Evolutionary conservation across 2,113 vertebrate genomes (phyloP).

Genomic region (Cervus canadensis): DNA sequence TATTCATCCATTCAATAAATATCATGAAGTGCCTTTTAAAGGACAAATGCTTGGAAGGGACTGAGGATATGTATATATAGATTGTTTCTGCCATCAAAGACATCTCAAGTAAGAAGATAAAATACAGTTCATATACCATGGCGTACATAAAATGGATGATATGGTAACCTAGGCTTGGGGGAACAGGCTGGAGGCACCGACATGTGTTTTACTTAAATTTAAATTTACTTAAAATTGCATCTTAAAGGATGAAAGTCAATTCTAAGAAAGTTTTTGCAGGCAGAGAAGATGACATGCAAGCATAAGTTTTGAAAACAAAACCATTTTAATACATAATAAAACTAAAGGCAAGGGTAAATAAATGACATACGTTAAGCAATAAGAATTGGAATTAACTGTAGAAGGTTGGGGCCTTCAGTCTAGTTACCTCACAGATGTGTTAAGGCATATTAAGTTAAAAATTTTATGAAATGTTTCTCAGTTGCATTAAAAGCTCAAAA

Average conservation of each 20-base stretch:
- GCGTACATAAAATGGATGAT: not conserved
- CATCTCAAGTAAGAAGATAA: not conserved
- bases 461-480: too few relatives aligned
- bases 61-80: not conserved
- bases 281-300: not conserved
- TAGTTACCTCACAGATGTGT: too few relatives aligned
- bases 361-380: too few relatives aligned
- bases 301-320: not conserved
- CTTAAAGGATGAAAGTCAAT: not conserved
- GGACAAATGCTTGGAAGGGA: not conserved
- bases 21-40: slow-evolving; percentile 26
- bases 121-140: not conserved
- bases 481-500: too few relatives aligned
- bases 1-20: slow-evolving; percentile 40
- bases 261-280: not conserved
- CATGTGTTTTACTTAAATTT: not conserved
- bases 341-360: too few relatives aligned
- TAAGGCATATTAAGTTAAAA: too few relatives aligned
- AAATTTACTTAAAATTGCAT: not conserved
- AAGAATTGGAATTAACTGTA: too few relatives aligned
- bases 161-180: not conserved
- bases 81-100: not conserved
- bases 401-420: too few relatives aligned
- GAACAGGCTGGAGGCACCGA: not conserved
- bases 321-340: too few relatives aligned